Base-by-base conservation (phyloP, 2,113 vertebrate genomes). In the Taurulus bubalis region DNA sequence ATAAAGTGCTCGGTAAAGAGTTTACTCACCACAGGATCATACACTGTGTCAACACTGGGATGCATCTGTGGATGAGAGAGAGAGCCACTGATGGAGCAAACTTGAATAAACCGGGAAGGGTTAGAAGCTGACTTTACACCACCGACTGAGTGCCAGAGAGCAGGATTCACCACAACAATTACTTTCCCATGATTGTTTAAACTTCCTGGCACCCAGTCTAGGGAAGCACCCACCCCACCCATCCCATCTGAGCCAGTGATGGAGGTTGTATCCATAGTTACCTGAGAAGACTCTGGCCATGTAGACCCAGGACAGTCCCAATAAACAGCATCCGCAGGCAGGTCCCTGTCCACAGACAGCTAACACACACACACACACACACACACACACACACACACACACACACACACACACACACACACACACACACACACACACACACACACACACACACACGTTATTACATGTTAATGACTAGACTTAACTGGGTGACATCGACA, bases 11-110 rank as follows among this genome's bases (percentile, higher is more conserved):
- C 20, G 16, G 16, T 18, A 6, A 28, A 24, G 53, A 77, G 65
- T 81, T 79, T 71, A 79, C 93, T 90, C 77, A 95, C 94, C 91
- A 91, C 86, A 3, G 84, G 87, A 63, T 87, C 79, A 77, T 91
- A 85, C 22, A 71, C 66, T 4, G 80, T 93, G 86, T 91, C 89
- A 45, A 93, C 45, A 83, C 87, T 87, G 24, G 83, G 69, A 15
- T 24, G 83, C 32, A 11, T 85, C 94, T 94, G 88, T 15, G 38
- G 73, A 84, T 12, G 24, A 58, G 14, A 26, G 42, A 65, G 30
- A 32, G 30, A 32, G 30, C 10, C 16, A 3, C 11, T 47, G 22
- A 73, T 0, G 49, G 11, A 60, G 28, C 38, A 59, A 28, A 58
- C 6, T 34, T 28, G 2, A 49, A 56, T 11, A 42, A n/a, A 22